phyloP scores from a whole-genome alignment of 92 coral and sea anemone genomes.

The Epizoanthus ramosus region DNA sequence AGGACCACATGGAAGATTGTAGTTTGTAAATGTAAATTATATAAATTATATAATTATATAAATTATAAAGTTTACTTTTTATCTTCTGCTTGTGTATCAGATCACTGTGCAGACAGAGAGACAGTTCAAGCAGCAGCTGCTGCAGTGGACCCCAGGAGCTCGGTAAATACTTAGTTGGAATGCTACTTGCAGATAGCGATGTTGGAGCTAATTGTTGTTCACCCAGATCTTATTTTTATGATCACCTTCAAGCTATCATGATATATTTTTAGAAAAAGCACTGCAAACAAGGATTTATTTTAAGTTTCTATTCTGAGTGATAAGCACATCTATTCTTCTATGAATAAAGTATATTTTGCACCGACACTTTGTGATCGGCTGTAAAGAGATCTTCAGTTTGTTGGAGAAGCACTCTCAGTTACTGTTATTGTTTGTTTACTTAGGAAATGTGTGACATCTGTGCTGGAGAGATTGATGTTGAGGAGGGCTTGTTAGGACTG shows the following conservation, averaged over 20 bases:
- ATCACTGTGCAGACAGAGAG: constrained; percentile 50
- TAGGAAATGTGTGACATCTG: constrained; percentile 87
- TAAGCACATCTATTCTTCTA: background rate
- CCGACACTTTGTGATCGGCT: too few species aligned
- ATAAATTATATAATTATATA: too few species aligned
- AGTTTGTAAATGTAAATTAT: too few species aligned
- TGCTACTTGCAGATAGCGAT: too few species aligned
- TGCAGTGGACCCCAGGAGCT: constrained; percentile 31
- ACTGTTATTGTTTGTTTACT: background rate
- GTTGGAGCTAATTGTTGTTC: too few species aligned
- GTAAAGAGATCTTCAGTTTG: too few species aligned
- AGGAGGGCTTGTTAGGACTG: constrained; percentile 65
- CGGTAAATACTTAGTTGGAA: constrained; percentile 37
- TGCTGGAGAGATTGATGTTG: constrained; percentile 62
- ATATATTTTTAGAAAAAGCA: too few species aligned
- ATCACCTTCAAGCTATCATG: too few species aligned
- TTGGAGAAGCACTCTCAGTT: background rate
- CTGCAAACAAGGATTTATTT: background rate
- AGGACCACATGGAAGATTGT: too few species aligned
- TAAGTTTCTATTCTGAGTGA: background rate
- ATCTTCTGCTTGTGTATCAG: background rate
- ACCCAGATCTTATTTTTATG: too few species aligned
- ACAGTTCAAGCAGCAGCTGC: constrained; percentile 47
- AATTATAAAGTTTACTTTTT: too few species aligned
- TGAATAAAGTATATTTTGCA: too few species aligned